Conservation (phyloP, 2,113 vertebrate species). For the Atlantisia rogersi region DNA sequence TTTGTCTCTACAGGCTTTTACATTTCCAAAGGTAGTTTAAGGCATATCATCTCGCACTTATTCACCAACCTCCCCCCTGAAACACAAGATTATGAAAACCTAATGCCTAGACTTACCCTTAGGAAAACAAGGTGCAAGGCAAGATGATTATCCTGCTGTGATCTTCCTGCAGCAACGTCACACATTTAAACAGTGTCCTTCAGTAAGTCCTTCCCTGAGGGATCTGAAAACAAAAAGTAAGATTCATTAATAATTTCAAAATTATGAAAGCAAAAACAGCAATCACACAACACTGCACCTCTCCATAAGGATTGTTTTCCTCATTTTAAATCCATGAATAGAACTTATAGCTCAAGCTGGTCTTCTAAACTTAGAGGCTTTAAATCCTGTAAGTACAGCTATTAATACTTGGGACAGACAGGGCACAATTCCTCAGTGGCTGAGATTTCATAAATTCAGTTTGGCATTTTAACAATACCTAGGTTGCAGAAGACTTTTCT, state of each 20-base stretch:
- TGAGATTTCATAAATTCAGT: background rate
- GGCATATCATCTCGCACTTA: background rate
- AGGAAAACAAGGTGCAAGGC: conserved; percentile 47
- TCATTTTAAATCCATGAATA: background rate
- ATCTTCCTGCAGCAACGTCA: conserved; percentile 53
- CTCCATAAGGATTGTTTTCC: background rate
- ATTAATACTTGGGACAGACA: background rate
- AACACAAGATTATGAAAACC: background rate
- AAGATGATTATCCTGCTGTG: conserved; percentile 20
- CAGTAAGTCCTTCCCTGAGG: conserved; percentile 59
- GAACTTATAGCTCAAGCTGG: background rate
- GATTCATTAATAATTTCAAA: background rate
- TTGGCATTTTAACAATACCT: background rate
- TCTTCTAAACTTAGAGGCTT: background rate
- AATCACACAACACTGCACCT: background rate
- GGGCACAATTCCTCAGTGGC: background rate
- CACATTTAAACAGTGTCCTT: conserved; percentile 62
- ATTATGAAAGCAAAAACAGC: background rate
- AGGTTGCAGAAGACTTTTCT: background rate
- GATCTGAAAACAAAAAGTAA: conserved; percentile 50
- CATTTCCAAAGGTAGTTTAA: background rate
- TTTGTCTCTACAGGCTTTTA: background rate
- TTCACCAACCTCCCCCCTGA: background rate
- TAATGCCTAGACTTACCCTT: conserved; percentile 36
- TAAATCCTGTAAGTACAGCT: background rate